Evolutionary conservation across 2,888 invertebrate species (phyloP).

Genomic region (Eremobia ochroleuca): DNA sequence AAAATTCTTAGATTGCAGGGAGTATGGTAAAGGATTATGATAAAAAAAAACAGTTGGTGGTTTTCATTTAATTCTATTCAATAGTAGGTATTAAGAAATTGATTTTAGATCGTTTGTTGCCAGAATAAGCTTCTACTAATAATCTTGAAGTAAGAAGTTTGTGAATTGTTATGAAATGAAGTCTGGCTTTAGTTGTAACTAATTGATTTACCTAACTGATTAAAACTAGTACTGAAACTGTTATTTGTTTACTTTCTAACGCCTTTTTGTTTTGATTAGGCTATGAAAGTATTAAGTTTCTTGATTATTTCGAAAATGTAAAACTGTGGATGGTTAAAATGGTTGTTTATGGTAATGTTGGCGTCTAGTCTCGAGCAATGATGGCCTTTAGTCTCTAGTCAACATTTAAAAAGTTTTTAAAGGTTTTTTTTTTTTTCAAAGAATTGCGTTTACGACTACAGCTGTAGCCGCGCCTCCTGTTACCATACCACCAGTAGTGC

Average conservation of each 20-base stretch:
- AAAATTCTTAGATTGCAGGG: background rate
- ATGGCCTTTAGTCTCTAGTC: background rate
- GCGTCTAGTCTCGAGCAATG: too few species aligned
- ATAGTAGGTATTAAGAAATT: background rate
- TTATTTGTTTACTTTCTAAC: background rate
- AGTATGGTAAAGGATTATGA: background rate
- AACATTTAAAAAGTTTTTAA: background rate
- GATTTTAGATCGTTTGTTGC: background rate
- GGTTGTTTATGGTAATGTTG: background rate
- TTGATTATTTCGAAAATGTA: background rate
- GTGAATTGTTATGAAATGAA: background rate
- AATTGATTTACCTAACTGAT: background rate
- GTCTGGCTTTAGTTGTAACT: background rate
- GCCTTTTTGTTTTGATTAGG: background rate
- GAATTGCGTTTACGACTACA: background rate
- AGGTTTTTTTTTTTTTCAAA: background rate
- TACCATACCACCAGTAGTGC: too few species aligned
- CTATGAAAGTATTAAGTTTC: constrained; percentile 1
- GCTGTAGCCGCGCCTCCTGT: too few species aligned
- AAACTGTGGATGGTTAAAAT: background rate
- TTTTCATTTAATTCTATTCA: background rate
- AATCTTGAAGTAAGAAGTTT: background rate
- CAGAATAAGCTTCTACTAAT: background rate
- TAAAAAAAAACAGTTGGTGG: background rate
- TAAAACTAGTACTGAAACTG: background rate